phyloP scores from a whole-genome alignment of 2,888 invertebrate genomes.

The Scelioninae gen. 2 region DNA sequence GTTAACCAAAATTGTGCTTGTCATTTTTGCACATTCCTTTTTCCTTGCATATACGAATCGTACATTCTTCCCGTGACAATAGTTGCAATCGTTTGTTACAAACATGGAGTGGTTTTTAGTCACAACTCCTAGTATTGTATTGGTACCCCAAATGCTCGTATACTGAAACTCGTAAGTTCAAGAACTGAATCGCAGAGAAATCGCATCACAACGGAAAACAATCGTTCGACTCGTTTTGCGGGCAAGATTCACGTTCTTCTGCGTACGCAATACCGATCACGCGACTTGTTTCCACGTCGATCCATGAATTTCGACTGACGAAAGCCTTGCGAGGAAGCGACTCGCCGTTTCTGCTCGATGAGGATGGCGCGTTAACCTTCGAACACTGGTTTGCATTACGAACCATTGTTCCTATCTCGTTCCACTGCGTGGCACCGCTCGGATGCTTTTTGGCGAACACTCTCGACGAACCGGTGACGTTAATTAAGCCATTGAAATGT shows the following conservation, averaged over 20 bases:
- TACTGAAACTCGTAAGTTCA: too few species aligned
- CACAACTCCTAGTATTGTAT: too few species aligned
- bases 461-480: conserved; percentile 40
- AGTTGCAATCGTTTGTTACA: too few species aligned
- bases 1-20: too few species aligned
- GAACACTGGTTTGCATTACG: conserved; percentile 66
- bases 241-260: conserved; percentile 1
- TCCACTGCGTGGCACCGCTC: conserved; percentile 47
- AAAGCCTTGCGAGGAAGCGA: conserved; percentile 58
- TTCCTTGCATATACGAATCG: too few species aligned
- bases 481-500: conserved; percentile 45
- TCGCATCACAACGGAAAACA: too few species aligned
- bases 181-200: too few species aligned
- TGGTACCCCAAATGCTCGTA: too few species aligned
- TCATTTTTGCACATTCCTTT: too few species aligned
- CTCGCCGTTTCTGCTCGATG: conserved; percentile 60
- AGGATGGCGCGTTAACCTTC: conserved; percentile 65
- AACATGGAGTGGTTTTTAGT: too few species aligned
- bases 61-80: too few species aligned
- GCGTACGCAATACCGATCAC: conserved; percentile 39
- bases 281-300: conserved; percentile 63
- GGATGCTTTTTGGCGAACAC: conserved; percentile 18
- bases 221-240: conserved; percentile 8
- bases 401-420: conserved; percentile 63
- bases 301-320: conserved; percentile 69